phyloP scores from a whole-genome alignment of 2,888 invertebrate genomes.

The Eupelmus urozonus region DNA sequence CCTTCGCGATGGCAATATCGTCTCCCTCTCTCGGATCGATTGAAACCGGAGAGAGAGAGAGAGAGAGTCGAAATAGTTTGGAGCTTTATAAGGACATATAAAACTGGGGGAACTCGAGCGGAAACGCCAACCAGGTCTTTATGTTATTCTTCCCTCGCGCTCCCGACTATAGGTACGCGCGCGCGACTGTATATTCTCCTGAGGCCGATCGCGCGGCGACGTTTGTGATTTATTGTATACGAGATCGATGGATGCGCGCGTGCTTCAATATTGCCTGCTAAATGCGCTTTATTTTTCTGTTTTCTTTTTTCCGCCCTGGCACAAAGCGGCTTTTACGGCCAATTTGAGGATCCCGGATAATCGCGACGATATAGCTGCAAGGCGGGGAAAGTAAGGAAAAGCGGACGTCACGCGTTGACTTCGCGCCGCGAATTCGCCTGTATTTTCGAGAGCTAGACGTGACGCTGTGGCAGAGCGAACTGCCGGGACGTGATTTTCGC shows the following conservation, averaged over 20 bases:
- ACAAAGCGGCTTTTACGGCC: slow-evolving; percentile 56
- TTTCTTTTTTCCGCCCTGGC: not conserved
- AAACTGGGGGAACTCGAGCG: slow-evolving; percentile 51
- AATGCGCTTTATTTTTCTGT: not conserved
- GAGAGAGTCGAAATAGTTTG: slow-evolving; percentile 34
- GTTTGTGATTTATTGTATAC: slow-evolving; percentile 33
- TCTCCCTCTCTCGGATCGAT: slow-evolving; percentile 47
- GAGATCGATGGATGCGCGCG: slow-evolving; percentile 4
- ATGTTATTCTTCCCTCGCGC: slow-evolving; percentile 17
- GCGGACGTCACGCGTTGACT: not conserved
- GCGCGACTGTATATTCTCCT: slow-evolving; percentile 19
- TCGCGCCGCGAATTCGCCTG: not conserved
- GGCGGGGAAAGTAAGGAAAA: too few species aligned
- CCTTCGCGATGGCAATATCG: slow-evolving; percentile 17
- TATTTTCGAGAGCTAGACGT: too few species aligned
- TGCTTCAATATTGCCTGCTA: slow-evolving; percentile 18
- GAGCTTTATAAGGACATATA: slow-evolving; percentile 42
- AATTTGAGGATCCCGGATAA: slow-evolving; percentile 52
- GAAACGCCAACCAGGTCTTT: slow-evolving; percentile 54
- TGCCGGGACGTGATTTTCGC: not conserved
- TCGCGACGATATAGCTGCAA: not conserved
- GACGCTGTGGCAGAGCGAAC: not conserved
- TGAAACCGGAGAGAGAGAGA: slow-evolving; percentile 40
- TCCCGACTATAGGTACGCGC: not conserved
- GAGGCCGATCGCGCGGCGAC: slow-evolving; percentile 33